phyloP scores from a whole-genome alignment of 2,888 invertebrate genomes.

The Acanthosepion pharaonis region DNA sequence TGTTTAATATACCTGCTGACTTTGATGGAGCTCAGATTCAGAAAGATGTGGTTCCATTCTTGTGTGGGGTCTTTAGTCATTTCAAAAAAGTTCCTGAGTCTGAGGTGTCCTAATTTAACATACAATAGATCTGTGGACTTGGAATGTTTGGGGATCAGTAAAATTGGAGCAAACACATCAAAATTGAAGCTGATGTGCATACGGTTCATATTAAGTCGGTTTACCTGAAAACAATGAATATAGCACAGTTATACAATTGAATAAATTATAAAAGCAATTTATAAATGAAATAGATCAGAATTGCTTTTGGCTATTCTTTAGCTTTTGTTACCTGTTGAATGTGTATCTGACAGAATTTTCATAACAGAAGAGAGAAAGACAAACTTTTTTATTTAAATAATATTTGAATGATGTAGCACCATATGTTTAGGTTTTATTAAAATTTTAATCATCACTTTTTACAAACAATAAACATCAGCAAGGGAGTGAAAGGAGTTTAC shows the following conservation, averaged over 20 bases:
- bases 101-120: constrained; percentile 84
- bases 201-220: constrained; percentile 67
- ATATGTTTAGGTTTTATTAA: no score
- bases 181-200: constrained; percentile 79
- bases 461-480: no score
- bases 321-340: no score
- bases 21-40: constrained; percentile 80
- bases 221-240: constrained; percentile 59
- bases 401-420: no score
- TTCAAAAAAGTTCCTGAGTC: constrained; percentile 87
- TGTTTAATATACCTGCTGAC: constrained; percentile 74
- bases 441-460: no score
- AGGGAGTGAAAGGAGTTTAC: no score
- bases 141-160: constrained; percentile 86
- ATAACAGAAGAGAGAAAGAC: no score
- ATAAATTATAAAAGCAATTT: neutral
- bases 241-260: neutral
- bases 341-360: no score
- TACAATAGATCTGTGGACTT: constrained; percentile 85
- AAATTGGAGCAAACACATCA: constrained; percentile 83
- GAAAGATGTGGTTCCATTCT: constrained; percentile 70
- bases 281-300: neutral
- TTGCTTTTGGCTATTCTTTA: neutral
- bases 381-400: no score
- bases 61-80: constrained; percentile 71